These are phyloP conservation scores for Alces alces DNA, from an alignment of 2,113 vertebrate genomes.

Conservation along the genomic window DNA sequence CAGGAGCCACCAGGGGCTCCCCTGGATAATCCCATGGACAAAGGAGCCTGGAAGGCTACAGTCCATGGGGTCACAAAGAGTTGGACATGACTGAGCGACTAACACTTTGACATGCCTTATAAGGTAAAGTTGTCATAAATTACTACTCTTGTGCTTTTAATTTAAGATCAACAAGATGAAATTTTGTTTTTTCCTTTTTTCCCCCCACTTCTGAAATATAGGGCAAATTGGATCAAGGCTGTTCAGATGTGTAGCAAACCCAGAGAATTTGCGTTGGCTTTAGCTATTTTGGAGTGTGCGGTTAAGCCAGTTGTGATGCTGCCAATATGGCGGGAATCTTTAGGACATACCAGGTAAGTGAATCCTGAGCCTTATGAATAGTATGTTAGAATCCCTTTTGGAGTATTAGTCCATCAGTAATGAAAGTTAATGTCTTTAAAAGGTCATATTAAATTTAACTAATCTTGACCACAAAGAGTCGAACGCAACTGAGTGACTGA, in stretches of 20 bases:
- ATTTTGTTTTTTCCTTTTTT: background rate
- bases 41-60: background rate
- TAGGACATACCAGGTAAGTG: conserved; percentile 95
- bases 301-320: conserved; percentile 99
- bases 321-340: conserved; percentile 94
- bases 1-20: background rate
- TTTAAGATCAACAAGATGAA: background rate
- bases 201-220: conserved; percentile 63
- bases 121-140: background rate
- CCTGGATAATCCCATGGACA: background rate
- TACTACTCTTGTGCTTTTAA: background rate
- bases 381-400: background rate
- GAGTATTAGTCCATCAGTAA: background rate
- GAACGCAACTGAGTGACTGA: background rate
- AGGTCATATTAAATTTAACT: background rate
- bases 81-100: background rate
- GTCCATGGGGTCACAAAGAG: background rate
- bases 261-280: conserved; percentile 94
- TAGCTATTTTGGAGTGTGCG: conserved; percentile 98
- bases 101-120: background rate
- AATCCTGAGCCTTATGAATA: background rate
- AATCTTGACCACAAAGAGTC: background rate
- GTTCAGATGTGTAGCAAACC: conserved; percentile 99
- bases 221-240: conserved; percentile 99
- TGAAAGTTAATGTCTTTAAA: background rate